Evolutionary conservation across 2,797 vertebrate species (phyloP).

Genomic region (Anas bahamensis): DNA sequence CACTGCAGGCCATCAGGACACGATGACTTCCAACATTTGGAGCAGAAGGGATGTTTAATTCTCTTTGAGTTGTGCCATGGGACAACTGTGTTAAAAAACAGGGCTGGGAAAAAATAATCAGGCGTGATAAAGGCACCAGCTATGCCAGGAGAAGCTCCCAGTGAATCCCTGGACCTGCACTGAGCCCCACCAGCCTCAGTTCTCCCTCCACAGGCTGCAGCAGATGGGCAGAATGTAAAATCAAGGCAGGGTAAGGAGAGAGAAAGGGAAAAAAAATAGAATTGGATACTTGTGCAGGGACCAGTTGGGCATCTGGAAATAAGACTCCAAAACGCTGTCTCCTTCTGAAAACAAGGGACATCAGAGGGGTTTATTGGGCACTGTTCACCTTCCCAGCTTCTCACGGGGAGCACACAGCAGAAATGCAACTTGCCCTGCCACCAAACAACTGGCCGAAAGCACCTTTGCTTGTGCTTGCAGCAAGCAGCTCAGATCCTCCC

Average conservation of each 20-base stretch:
- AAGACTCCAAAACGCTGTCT: background rate
- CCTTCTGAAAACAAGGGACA: background rate
- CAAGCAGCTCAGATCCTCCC: background rate
- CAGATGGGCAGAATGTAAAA: background rate
- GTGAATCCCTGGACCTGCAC: background rate
- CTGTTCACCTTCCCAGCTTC: background rate
- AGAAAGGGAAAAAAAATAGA: background rate
- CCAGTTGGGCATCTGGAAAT: background rate
- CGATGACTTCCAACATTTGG: rapidly evolving
- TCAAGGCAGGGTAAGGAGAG: background rate
- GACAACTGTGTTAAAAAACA: background rate
- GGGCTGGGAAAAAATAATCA: background rate
- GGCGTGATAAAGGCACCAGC: background rate
- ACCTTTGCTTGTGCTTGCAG: background rate
- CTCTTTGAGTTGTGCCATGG: background rate
- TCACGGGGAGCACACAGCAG: background rate
- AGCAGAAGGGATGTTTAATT: background rate
- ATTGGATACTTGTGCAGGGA: background rate
- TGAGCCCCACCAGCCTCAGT: background rate
- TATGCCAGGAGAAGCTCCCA: background rate
- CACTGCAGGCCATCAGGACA: background rate
- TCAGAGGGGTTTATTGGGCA: background rate
- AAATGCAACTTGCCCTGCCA: background rate
- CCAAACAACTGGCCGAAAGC: background rate
- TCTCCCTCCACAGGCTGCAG: background rate